phyloP scores from a whole-genome alignment of 2,113 vertebrate species.

The Taxidea taxus region DNA sequence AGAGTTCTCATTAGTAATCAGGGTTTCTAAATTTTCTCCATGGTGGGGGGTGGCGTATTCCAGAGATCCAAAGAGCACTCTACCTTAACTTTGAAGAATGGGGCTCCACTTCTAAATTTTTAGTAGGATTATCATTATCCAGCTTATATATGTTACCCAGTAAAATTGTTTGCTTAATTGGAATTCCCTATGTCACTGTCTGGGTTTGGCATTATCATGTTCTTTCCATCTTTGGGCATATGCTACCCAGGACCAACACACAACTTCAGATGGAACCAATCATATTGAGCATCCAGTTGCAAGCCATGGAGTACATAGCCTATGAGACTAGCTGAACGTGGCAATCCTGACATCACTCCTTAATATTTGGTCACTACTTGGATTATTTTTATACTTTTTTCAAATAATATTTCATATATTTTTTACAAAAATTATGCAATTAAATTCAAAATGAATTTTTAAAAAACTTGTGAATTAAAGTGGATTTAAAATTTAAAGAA shows the following conservation, averaged over 20 bases:
- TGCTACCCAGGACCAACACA: neutral
- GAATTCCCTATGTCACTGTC: neutral
- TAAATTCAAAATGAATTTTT: conserved; percentile 30
- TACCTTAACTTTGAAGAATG: conserved; percentile 14
- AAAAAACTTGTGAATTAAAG: neutral
- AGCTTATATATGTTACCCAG: neutral
- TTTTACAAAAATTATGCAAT: neutral
- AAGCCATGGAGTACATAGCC: neutral
- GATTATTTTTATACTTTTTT: neutral
- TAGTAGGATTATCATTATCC: neutral
- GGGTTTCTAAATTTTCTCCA: neutral
- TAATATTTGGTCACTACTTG: neutral
- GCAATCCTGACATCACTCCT: neutral
- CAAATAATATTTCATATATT: neutral
- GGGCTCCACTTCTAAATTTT: neutral
- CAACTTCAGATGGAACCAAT: neutral
- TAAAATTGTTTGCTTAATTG: neutral
- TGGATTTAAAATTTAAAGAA: neutral
- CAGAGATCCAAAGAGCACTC: neutral
- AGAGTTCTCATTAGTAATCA: conserved; percentile 8
- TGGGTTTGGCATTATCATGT: neutral
- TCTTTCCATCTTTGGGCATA: neutral
- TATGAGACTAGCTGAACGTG: neutral
- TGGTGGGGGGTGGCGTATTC: neutral
- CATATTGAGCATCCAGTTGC: neutral